A percentile compares a stretch with the other conserved stretches of the same genome.
These are phyloP conservation scores for Pristionchus mayeri DNA, from an alignment of 2,888 invertebrate species.

Conservation along the genomic window DNA sequence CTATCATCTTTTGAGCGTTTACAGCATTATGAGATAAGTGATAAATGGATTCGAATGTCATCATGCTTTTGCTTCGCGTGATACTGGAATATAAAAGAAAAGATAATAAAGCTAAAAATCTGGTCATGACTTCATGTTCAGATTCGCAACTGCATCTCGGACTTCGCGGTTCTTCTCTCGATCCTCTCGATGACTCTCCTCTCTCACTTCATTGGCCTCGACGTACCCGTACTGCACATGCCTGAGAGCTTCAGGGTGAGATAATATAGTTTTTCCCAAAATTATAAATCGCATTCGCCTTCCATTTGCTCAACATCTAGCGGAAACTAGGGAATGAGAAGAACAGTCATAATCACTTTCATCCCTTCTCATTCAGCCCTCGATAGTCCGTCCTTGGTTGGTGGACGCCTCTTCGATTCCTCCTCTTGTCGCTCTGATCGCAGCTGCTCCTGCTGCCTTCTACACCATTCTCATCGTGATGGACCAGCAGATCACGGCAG, in stretches of 20 bases:
- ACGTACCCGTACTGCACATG: constrained; percentile 79
- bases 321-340: neutral
- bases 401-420: constrained; percentile 60
- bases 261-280: neutral
- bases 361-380: constrained; percentile 66
- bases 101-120: too few species aligned
- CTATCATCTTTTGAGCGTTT: too few species aligned
- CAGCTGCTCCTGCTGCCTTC: constrained; percentile 77
- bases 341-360: neutral
- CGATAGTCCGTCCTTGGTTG: constrained; percentile 63
- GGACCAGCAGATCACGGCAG: constrained; percentile 80
- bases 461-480: constrained; percentile 79
- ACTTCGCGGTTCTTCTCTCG: constrained; percentile 80
- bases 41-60: too few species aligned
- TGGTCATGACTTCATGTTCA: too few species aligned
- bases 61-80: too few species aligned
- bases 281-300: too few species aligned
- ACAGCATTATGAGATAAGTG: too few species aligned
- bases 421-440: constrained; percentile 73
- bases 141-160: constrained; percentile 78
- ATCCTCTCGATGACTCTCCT: constrained; percentile 78
- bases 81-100: too few species aligned
- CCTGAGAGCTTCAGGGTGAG: constrained; percentile 73
- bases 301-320: neutral
- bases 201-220: constrained; percentile 75